Percentiles rank a stretch among this genome's conserved stretches.
Evolutionary conservation across 2,797 vertebrate genomes (phyloP).

Genomic region (Sciurus vulgaris): DNA sequence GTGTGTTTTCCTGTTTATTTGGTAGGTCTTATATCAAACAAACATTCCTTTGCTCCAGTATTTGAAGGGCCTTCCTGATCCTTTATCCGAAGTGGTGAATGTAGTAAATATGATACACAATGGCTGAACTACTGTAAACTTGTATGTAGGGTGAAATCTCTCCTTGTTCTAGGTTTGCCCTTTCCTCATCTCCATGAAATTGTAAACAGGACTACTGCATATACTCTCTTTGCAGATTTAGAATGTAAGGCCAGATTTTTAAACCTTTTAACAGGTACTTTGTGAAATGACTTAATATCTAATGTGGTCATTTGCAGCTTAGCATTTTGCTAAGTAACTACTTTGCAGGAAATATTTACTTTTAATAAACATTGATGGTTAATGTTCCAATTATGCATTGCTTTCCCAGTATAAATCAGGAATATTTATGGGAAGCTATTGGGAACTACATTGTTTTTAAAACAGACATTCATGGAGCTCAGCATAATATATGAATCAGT

Average conservation of each 20-base stretch:
- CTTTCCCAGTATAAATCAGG: conserved; percentile 77
- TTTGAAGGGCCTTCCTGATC: conserved; percentile 82
- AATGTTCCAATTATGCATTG: conserved; percentile 57
- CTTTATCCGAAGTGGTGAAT: conserved; percentile 79
- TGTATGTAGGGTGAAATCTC: conserved; percentile 75
- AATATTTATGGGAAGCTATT: conserved; percentile 71
- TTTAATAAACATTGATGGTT: background rate
- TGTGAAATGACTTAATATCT: conserved; percentile 61
- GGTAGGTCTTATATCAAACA: conserved; percentile 83
- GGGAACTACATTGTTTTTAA: conserved; percentile 71
- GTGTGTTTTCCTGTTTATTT: conserved; percentile 85
- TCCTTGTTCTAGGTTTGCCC: conserved; percentile 71
- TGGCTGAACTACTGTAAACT: conserved; percentile 84
- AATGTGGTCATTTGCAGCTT: conserved; percentile 62
- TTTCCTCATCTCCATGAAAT: conserved; percentile 62
- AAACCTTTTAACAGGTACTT: conserved; percentile 59
- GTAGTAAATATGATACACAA: conserved; percentile 77
- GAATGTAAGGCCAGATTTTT: conserved; percentile 53
- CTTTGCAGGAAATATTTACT: conserved; percentile 71
- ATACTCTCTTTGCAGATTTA: conserved; percentile 73
- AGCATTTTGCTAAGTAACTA: conserved; percentile 81
- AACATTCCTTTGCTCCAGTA: conserved; percentile 88
- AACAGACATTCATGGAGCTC: conserved; percentile 71
- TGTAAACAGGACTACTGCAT: conserved; percentile 71
- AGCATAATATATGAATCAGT: conserved; percentile 74